Percentiles rank a stretch among this genome's conserved stretches.
Conservation (phyloP, 2,797 vertebrate genomes). For the Coluber constrictor region DNA sequence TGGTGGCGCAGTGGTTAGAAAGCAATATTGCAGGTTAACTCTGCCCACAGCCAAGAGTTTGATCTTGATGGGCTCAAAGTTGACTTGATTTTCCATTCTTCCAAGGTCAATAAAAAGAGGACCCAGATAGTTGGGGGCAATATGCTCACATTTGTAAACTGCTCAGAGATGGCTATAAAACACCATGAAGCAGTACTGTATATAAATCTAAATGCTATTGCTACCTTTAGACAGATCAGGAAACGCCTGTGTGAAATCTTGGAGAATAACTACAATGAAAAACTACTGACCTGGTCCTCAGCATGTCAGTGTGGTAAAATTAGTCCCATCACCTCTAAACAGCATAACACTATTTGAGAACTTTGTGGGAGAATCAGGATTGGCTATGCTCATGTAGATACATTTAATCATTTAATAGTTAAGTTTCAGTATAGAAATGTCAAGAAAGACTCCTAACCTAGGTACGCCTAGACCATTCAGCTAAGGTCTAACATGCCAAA, state of each 20-base stretch:
- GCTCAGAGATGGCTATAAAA: not conserved
- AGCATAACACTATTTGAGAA: not conserved
- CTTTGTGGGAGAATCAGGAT: not conserved
- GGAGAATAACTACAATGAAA: not conserved
- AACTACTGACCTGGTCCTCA: not conserved
- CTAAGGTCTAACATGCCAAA: not conserved
- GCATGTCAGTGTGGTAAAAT: not conserved
- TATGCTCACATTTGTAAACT: not conserved
- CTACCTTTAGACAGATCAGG: not conserved
- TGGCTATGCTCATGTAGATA: not conserved
- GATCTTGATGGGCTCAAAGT: not conserved
- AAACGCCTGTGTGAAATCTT: not conserved
- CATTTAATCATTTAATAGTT: not conserved
- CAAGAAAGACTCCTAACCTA: not conserved
- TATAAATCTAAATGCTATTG: not conserved
- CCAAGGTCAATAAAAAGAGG: not conserved
- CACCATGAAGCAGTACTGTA: not conserved
- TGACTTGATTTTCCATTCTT: not conserved
- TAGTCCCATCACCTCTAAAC: not conserved
- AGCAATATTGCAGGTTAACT: not conserved
- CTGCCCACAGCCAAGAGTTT: not conserved
- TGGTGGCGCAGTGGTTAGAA: not conserved
- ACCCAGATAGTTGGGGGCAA: not conserved
- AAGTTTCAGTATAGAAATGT: not conserved
- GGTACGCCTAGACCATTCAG: not conserved